Base-by-base conservation (phyloP, 1,140 invertebrate genomes). In the Aphelinus atriplicis region DNA sequence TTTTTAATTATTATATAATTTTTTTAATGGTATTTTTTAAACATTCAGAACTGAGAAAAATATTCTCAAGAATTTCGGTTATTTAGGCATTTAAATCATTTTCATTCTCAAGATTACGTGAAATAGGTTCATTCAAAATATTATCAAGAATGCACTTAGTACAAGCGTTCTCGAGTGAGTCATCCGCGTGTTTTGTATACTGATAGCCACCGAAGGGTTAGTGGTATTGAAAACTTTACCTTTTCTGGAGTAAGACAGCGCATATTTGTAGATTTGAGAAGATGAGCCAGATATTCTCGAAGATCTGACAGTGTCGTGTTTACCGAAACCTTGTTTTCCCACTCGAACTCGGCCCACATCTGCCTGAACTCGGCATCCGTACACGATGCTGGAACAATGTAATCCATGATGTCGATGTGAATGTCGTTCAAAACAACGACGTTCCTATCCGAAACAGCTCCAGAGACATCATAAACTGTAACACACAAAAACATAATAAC, bases 261-360 rank as follows among this genome's bases (percentile, higher is more conserved):
- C 98, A 99, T 99, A 85, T 99, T 99, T 43, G 98, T 99, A 73
- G 95, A 95, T 78, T 94, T 95, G 45, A 99, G 89, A 50, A 99
- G 88, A 83, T 99, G 97, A 65, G 94, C 91, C 46, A 99, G 89
- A 89, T 99, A 99, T 79, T 97, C 95, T 75, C 95, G 91, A 43
- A 99, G 89, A 86, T 99, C 97, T 0, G 94, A 95, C 73, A 99
- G 92, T 61, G 94, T 95, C 1, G 98, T 99, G 84, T 97, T 97
- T 0, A 99, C 98, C 0, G 97, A 95, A 7, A 99, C 96, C 91
- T 99, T 99, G 89, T 99, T 99, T 90, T 99, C 98, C 98, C 98
- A 99, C 88, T 99, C 98, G 89, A 99, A 99, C 89, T 99, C 97
- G 1, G 97, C 95, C 98, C 98, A 99, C 98, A 99, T 99, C 87